Base-by-base conservation (phyloP, 2,888 invertebrate genomes). In the Mythimna pallens region DNA sequence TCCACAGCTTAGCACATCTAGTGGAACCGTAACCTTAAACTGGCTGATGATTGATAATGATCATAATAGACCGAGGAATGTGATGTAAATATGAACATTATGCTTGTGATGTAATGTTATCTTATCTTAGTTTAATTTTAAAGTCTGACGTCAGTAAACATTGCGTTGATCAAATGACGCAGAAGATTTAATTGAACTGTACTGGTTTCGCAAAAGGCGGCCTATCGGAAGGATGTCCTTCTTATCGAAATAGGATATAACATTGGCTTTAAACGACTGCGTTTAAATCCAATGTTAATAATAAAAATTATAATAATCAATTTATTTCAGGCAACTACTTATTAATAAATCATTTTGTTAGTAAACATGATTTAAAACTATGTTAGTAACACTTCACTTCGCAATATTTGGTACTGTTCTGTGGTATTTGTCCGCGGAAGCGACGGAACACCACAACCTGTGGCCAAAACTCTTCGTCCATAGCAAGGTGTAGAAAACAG, bases 101-200 rank as follows among this genome's bases (percentile, higher is more conserved):
- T 55, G 30, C 10, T 22, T 12, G 14, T 78, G 67, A 68, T 74
- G 74, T 68, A 78, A 78, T 52, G 6, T 57, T 74, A 65, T 78
- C 73, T 62, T 74, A 65, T 74, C 62, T 57, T 47, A n/a, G 52
- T 68, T 65, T 61, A 78, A 78, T 73, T 67, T 73, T 57, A 78
- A 47, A 57, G 12, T 54, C 20, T 34, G 40, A 73, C 80, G 79
- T 78, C 73, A 73, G 14, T 1, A 25, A 58, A 22, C n/a, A 57
- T 79, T 30, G 22, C 50, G 50, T 25, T 78, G 43, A n/a, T 58
- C 50, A 55, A 55, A 62, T 74, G 78, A 79, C 74, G 79, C 30
- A 68, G 20, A 65, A 25, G 36, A 36, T 43, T 72, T 25, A 47
- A 71, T 66, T 64, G 4, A 59, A 54, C 17, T 50, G 61, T 3